phyloP scores from a whole-genome alignment of 2,888 invertebrate genomes.

The Arge pagana region DNA sequence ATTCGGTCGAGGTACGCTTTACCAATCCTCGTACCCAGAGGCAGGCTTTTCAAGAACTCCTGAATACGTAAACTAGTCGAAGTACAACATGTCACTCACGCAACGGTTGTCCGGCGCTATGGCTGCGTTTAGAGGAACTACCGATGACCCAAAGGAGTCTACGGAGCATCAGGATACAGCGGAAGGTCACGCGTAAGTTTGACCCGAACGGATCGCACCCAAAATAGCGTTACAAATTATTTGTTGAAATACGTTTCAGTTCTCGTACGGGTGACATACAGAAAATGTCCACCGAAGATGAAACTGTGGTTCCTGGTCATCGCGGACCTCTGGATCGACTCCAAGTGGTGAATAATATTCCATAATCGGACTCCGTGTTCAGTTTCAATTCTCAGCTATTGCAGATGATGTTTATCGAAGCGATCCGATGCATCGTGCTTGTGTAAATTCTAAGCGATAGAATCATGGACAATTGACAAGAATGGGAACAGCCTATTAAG shows the following conservation, averaged over 20 bases:
- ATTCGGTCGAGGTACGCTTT: constrained; percentile 2
- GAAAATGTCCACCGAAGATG: constrained; percentile 45
- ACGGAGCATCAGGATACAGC: too few species aligned
- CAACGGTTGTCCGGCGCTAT: constrained; percentile 43
- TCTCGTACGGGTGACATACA: constrained; percentile 40
- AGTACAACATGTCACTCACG: constrained; percentile 39
- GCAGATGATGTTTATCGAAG: not conserved
- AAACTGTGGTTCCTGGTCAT: constrained; percentile 30
- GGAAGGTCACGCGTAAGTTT: constrained; percentile 37
- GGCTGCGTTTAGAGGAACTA: constrained; percentile 39
- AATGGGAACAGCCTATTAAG: not conserved
- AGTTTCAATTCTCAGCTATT: not conserved
- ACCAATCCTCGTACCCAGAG: constrained; percentile 9
- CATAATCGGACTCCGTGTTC: constrained; percentile 20
- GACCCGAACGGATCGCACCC: not conserved
- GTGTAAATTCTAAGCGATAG: not conserved
- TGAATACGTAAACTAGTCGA: constrained; percentile 22
- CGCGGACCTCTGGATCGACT: constrained; percentile 37
- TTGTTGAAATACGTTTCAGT: constrained; percentile 21
- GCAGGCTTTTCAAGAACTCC: constrained; percentile 15
- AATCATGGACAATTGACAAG: not conserved
- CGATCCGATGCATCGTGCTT: not conserved
- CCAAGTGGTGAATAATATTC: constrained; percentile 33
- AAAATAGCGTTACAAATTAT: constrained; percentile 1
- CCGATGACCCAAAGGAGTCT: constrained; percentile 32